These are phyloP conservation scores for Nerophis lumbriciformis DNA, from an alignment of 2,113 vertebrate species.

Conservation along the genomic window DNA sequence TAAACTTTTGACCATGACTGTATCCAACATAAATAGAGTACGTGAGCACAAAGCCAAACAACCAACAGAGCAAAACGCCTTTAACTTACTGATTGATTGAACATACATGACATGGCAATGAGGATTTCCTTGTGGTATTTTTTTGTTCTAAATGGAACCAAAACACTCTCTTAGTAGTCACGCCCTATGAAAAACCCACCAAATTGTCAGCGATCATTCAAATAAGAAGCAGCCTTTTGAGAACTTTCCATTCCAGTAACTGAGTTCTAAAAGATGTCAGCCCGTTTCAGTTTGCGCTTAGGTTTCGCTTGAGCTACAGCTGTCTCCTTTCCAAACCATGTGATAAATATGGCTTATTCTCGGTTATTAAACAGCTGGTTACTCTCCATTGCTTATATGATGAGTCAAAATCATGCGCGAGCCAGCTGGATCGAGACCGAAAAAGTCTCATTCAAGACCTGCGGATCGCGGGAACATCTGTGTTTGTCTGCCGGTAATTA, in stretches of 20 bases:
- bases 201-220: not conserved
- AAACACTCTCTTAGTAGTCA: not conserved
- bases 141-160: slow-evolving; percentile 5
- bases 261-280: slow-evolving; percentile 5
- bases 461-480: slow-evolving; percentile 5
- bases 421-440: not conserved
- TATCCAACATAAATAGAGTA: too few species aligned
- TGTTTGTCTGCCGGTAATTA: slow-evolving; percentile 4
- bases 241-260: slow-evolving; percentile 7
- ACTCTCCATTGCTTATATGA: slow-evolving; percentile 5
- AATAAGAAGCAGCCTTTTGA: slow-evolving; percentile 5
- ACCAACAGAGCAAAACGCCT: slow-evolving; percentile 1
- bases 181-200: not conserved
- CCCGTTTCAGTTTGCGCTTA: slow-evolving; percentile 8
- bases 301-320: slow-evolving; percentile 10
- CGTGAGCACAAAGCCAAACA: too few species aligned
- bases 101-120: not conserved
- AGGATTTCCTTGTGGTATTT: slow-evolving; percentile 1
- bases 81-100: slow-evolving; percentile 2
- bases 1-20: too few species aligned
- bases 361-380: slow-evolving; percentile 3
- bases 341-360: slow-evolving; percentile 4
- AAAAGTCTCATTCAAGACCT: slow-evolving; percentile 8
- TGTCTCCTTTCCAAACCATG: not conserved
- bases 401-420: slow-evolving; percentile 1